Evolutionary conservation across 1,140 invertebrate species (phyloP), one percentile per base, ranked within the genome.

Genomic region (Mylabris phalerata): DNA sequence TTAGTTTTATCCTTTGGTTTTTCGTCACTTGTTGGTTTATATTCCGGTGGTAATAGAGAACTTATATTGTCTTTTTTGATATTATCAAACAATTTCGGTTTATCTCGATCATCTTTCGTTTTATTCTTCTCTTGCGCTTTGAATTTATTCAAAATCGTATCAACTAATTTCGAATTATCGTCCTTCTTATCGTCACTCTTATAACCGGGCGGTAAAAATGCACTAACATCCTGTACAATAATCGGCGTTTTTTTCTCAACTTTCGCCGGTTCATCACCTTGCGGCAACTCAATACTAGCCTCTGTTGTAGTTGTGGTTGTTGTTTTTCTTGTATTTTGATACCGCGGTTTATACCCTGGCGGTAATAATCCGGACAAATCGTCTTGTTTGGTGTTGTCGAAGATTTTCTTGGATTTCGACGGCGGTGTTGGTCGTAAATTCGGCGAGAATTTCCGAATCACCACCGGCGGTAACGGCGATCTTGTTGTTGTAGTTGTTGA

Each of bases 171-270:
- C 3, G 40, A 39, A 41, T 44, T 51, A 19, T 56, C 50, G 3
- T 72, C 65, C 58, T 75, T 68, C 58, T 75, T 68, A 44, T 79
- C 73, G 13, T 47, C 19, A n/a, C 10, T 73, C 50, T 79, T 84
- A 66, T 81, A 85, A 63, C 83, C 86, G 61, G 84, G 82, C 13
- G 87, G 88, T 41, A 89, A 71, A 10, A 85, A 77, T 6, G 82
- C 75, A 26, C 77, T 80, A 63, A 84, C 80, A 63, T 83, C 79
- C 67, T 78, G 68, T 43, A 79, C 69, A 11, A 79, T 71, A 75
- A 78, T 75, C 61, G 78, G 78, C 69, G 81, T 78, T 3, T 71
- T 69, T 56, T 64, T 76, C 9, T 49, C 48, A 32, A 27, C 48
- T 69, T 68, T 65, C 9, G 47, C 9, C 9, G 67, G 63, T 56